Conservation (phyloP, 2,113 vertebrate species). For the Polypterus bichir region DNA sequence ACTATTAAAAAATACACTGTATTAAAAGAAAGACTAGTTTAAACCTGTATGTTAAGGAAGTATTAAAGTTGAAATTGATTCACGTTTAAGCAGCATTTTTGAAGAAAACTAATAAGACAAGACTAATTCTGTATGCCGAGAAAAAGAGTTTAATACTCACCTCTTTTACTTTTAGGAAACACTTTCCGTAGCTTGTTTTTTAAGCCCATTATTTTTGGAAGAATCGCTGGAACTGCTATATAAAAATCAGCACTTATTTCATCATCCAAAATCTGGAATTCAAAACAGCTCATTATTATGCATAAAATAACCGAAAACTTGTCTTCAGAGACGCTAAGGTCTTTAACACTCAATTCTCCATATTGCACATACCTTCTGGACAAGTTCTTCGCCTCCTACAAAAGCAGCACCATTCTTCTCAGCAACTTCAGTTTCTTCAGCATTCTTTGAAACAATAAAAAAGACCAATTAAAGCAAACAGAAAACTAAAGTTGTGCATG, state of each 20-base stretch:
- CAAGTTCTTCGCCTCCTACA: slow-evolving; percentile 67
- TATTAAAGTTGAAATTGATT: too few relatives aligned
- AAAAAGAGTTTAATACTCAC: slow-evolving; percentile 14
- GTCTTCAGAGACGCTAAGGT: too few relatives aligned
- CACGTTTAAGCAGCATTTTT: too few relatives aligned
- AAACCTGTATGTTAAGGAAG: too few relatives aligned
- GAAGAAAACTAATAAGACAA: too few relatives aligned
- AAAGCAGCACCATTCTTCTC: slow-evolving; percentile 56
- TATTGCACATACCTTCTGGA: slow-evolving; percentile 57
- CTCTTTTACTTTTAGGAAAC: slow-evolving; percentile 66
- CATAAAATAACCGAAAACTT: too few relatives aligned
- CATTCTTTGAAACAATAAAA: slow-evolving; percentile 39
- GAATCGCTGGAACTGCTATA: slow-evolving; percentile 67
- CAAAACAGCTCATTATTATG: not conserved
- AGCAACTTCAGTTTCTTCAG: slow-evolving; percentile 55
- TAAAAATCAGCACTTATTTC: slow-evolving; percentile 76
- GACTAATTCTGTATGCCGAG: too few relatives aligned
- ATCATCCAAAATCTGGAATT: slow-evolving; percentile 69
- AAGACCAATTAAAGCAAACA: too few relatives aligned
- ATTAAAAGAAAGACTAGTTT: too few relatives aligned
- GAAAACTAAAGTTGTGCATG: not conserved
- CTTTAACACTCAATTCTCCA: not conserved
- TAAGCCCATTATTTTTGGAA: slow-evolving; percentile 56
- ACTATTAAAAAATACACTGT: too few relatives aligned
- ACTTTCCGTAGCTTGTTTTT: slow-evolving; percentile 69